Evolutionary conservation across 2,113 vertebrate genomes (phyloP).

Genomic region (mouse (Mus musculus)): GRCm39 chr4:83532001-83532500

Average conservation of each 20-base stretch:
- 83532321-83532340: slow-evolving; percentile 89
- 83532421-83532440: background rate
- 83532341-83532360: background rate
- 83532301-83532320: background rate
- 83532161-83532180: slow-evolving; percentile 90
- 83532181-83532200: slow-evolving; percentile 95
- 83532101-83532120: background rate
- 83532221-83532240: slow-evolving; percentile 92
- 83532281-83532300: slow-evolving; percentile 84
- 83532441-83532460: background rate
- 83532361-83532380: background rate
- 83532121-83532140: slow-evolving; percentile 83
- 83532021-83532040: background rate
- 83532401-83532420: slow-evolving; percentile 22
- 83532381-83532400: background rate
- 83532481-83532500: background rate
- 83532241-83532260: slow-evolving; percentile 93
- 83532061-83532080: slow-evolving; percentile 50
- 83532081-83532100: background rate
- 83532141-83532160: slow-evolving; percentile 90
- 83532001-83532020: slow-evolving; percentile 10
- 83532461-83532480: slow-evolving; percentile 27
- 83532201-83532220: slow-evolving; percentile 92
- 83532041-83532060: background rate
- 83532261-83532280: slow-evolving; percentile 91